phyloP scores from a whole-genome alignment of 2,113 vertebrate genomes.

The Columbina picui region DNA sequence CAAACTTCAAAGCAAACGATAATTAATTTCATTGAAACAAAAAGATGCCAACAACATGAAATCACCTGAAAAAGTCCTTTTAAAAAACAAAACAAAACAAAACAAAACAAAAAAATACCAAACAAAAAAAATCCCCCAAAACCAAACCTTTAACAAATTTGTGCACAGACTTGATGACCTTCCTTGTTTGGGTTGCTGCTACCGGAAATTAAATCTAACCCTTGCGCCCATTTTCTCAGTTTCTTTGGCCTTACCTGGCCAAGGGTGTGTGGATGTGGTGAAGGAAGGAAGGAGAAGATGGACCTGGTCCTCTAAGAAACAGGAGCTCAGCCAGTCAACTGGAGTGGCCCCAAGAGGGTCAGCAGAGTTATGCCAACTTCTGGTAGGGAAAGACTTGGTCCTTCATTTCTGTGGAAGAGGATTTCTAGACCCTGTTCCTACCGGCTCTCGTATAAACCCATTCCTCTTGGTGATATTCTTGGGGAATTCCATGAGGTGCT shows the following conservation, averaged over 20 bases:
- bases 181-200: not conserved
- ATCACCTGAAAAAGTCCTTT: not conserved
- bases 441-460: not conserved
- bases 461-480: not conserved
- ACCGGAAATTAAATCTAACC: not conserved
- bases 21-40: not conserved
- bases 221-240: not conserved
- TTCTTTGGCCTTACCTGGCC: not conserved
- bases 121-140: too few species aligned
- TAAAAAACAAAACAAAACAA: not conserved
- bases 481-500: rapidly evolving
- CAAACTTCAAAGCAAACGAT: not conserved
- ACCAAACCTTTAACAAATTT: not conserved
- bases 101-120: too few species aligned
- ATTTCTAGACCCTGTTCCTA: not conserved
- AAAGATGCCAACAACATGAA: not conserved
- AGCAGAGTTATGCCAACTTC: not conserved
- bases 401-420: not conserved
- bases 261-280: not conserved
- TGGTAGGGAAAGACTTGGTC: not conserved
- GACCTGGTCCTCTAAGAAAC: not conserved
- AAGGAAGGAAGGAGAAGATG: not conserved
- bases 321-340: not conserved
- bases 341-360: too few species aligned
- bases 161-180: not conserved